phyloP scores from a whole-genome alignment of 2,113 vertebrate species.

The Callorhinus ursinus region DNA sequence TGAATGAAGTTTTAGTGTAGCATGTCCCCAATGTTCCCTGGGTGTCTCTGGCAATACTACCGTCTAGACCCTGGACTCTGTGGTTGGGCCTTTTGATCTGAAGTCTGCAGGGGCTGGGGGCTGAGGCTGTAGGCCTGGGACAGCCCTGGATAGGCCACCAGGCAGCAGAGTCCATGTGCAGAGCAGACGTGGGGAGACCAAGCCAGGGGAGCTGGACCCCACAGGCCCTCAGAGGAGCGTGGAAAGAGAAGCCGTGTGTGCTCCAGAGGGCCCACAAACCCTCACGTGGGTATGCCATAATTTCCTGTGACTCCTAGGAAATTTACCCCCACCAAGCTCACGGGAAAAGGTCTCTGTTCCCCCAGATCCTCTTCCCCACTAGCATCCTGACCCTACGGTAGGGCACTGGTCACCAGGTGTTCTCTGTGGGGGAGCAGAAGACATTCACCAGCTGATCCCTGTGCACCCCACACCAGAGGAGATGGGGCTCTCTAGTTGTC shows the following conservation, averaged over 20 bases:
- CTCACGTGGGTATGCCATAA: not conserved
- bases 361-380: not conserved
- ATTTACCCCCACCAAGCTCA: not conserved
- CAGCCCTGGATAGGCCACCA: too few relatives aligned
- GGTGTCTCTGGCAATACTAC: not conserved
- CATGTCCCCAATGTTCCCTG: too few relatives aligned
- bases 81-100: not conserved
- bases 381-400: not conserved
- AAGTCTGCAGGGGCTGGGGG: not conserved
- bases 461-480: too few relatives aligned
- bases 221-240: not conserved
- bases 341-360: not conserved
- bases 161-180: not conserved
- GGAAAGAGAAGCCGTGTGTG: not conserved
- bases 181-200: too few relatives aligned
- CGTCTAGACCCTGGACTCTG: not conserved
- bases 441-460: not conserved
- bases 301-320: not conserved
- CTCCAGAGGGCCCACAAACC: rapidly evolving
- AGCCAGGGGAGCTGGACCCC: not conserved
- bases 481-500: not conserved
- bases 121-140: not conserved
- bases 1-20: not conserved
- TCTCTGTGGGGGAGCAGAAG: not conserved
- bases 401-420: too few relatives aligned